A percentile compares a stretch with the other conserved stretches of the same genome.
phyloP scores from a whole-genome alignment of 2,888 invertebrate genomes.

The Syritta pipiens region DNA sequence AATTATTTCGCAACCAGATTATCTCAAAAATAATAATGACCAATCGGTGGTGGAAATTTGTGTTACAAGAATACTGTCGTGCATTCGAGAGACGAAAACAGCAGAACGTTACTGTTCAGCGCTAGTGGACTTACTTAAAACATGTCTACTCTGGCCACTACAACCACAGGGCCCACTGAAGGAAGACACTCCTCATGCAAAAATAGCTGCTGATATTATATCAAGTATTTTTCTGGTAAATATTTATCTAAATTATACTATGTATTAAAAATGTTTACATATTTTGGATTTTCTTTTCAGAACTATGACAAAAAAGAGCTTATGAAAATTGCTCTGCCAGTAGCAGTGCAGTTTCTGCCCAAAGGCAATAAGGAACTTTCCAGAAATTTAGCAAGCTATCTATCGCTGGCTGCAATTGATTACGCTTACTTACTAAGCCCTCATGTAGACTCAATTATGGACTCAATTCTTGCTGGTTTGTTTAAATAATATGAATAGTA shows the following conservation, averaged over 20 bases:
- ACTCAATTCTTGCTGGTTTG: constrained; percentile 91
- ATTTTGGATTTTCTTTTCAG: constrained; percentile 74
- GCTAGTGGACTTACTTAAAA: constrained; percentile 90
- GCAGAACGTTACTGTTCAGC: constrained; percentile 91
- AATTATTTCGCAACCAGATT: constrained; percentile 90
- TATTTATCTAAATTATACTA: constrained; percentile 33
- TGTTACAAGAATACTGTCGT: constrained; percentile 93
- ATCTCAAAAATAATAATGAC: constrained; percentile 92
- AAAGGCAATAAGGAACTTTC: constrained; percentile 94
- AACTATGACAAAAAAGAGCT: constrained; percentile 83
- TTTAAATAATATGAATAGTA: background rate
- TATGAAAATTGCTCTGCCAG: constrained; percentile 86
- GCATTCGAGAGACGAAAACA: constrained; percentile 91
- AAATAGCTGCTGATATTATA: constrained; percentile 96
- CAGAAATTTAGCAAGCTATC: constrained; percentile 93
- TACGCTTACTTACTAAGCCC: constrained; percentile 92
- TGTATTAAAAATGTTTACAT: background rate
- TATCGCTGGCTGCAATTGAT: constrained; percentile 94
- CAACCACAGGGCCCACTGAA: constrained; percentile 86
- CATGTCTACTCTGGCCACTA: constrained; percentile 92
- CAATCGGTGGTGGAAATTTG: constrained; percentile 97
- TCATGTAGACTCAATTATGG: constrained; percentile 93
- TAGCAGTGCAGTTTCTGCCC: constrained; percentile 94
- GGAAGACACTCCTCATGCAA: constrained; percentile 96
- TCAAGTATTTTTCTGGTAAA: constrained; percentile 95